A percentile compares a stretch with the other conserved stretches of the same genome.
These are phyloP conservation scores for Dermatophagoides farinae DNA, from an alignment of 1,140 invertebrate genomes.

Conservation along the genomic window DNA sequence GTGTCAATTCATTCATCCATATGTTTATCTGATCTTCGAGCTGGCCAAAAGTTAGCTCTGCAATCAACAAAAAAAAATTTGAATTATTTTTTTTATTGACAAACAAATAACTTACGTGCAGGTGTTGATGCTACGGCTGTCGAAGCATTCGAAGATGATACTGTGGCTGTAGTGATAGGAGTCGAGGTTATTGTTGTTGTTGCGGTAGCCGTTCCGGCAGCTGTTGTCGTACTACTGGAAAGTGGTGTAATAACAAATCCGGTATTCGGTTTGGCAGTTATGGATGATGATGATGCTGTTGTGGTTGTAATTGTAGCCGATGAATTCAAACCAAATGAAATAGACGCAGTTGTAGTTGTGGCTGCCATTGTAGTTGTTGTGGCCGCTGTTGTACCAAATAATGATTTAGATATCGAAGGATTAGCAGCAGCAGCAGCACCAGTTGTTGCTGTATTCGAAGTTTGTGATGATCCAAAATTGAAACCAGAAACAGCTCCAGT, in stretches of 20 bases:
- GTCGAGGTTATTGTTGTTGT: slow-evolving; percentile 15
- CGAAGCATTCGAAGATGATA: too few species aligned
- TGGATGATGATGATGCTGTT: background rate
- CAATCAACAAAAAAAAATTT: background rate
- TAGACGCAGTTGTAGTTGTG: slow-evolving; percentile 24
- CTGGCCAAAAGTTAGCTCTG: slow-evolving; percentile 54
- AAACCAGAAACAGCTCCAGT: background rate
- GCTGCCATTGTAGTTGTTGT: slow-evolving; percentile 20
- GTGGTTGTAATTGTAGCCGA: background rate
- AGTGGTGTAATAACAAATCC: background rate
- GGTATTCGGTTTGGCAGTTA: background rate
- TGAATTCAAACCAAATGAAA: slow-evolving; percentile 25
- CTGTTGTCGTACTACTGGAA: slow-evolving; percentile 23
- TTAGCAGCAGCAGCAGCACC: background rate
- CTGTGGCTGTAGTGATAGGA: background rate
- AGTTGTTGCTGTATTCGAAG: background rate
- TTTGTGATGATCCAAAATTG: background rate
- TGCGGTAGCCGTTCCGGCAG: slow-evolving; percentile 25
- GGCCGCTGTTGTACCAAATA: slow-evolving; percentile 2
- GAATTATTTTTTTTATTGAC: background rate
- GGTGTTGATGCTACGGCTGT: background rate
- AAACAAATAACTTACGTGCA: background rate
- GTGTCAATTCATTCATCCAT: slow-evolving; percentile 77
- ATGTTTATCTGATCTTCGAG: slow-evolving; percentile 85
- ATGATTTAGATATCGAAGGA: background rate